Evolutionary conservation across 1,140 invertebrate genomes (phyloP).

Genomic region (Chelonus insularis): DNA sequence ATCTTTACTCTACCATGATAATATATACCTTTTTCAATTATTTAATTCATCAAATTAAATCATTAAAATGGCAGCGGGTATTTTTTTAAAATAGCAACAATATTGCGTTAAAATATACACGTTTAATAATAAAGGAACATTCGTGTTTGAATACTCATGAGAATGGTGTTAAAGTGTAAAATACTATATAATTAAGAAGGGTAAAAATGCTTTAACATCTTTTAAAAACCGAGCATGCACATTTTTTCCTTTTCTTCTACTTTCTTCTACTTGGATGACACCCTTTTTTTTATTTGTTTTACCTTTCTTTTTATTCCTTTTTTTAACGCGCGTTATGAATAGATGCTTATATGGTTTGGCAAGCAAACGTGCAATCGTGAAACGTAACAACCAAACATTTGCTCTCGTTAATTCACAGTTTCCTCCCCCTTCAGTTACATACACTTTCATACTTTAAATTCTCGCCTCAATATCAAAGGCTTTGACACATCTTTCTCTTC

Average conservation of each 20-base stretch:
- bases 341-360: constrained; percentile 48
- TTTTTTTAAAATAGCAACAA: too few relatives aligned
- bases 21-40: too few relatives aligned
- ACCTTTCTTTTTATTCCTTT: constrained; percentile 12
- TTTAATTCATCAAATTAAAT: too few relatives aligned
- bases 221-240: constrained; percentile 4
- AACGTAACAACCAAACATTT: neutral
- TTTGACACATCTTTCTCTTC: neutral
- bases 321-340: constrained; percentile 57
- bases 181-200: constrained; percentile 59
- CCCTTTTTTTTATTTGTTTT: constrained; percentile 36
- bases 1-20: too few relatives aligned
- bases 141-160: constrained; percentile 12
- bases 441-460: constrained; percentile 28
- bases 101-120: too few relatives aligned
- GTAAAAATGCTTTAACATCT: constrained; percentile 32
- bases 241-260: constrained; percentile 28
- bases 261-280: constrained; percentile 41
- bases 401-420: constrained; percentile 25
- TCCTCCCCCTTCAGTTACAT: neutral
- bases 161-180: constrained; percentile 58
- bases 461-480: neutral
- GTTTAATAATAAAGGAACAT: too few relatives aligned
- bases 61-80: too few relatives aligned
- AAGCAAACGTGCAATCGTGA: constrained; percentile 46